Evolutionary conservation across 2,113 vertebrate genomes (phyloP).

Genomic region (Podocnemis expansa): DNA sequence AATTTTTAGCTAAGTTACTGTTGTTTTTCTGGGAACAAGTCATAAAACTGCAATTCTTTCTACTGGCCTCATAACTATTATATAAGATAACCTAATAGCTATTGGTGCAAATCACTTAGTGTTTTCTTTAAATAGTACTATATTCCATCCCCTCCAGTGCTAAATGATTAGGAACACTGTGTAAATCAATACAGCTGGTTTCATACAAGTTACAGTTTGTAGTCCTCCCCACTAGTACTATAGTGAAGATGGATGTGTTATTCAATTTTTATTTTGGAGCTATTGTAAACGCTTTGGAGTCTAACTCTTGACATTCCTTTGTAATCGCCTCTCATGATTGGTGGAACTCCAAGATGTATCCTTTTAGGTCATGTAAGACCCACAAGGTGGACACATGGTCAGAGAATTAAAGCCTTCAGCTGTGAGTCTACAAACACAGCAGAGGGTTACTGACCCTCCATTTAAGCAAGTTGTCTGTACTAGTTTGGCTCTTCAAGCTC

Average conservation of each 20-base stretch:
- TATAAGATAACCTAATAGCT: neutral
- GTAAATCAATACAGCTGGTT: neutral
- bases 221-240: neutral
- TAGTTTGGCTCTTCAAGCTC: neutral
- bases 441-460: neutral
- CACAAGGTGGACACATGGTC: accelerated
- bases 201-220: neutral
- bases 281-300: neutral
- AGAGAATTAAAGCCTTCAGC: neutral
- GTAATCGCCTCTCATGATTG: neutral
- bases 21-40: neutral
- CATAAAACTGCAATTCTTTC: neutral
- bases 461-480: neutral
- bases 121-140: neutral
- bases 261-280: neutral
- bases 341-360: neutral
- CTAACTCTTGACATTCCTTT: neutral
- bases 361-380: neutral
- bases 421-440: neutral
- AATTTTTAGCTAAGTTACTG: neutral
- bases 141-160: neutral
- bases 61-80: neutral
- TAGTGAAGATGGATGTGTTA: neutral
- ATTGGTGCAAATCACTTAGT: neutral
- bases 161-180: neutral